Evolutionary conservation across 2,113 vertebrate genomes (phyloP), one percentile per base, ranked within the genome.

Genomic region (Setophaga petechia): DNA sequence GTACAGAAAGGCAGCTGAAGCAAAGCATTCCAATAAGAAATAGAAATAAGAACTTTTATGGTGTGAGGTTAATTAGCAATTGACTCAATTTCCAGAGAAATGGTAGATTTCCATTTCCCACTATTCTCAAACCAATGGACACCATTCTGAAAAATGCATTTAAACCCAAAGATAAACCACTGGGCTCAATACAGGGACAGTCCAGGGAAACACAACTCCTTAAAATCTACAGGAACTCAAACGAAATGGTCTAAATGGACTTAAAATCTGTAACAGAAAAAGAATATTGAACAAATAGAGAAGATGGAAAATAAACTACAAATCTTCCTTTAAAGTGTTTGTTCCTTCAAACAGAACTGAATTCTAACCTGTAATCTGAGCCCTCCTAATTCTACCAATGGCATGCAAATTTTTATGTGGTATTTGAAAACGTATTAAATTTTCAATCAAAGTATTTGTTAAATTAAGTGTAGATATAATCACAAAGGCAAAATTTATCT

Each of bases 401-500:
- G 46, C 63, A 88, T 28, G 13, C 22, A 54, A 58, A 46, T 81
- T 78, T 94, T 94, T 35, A 94, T n/a, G 54, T 21, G 63, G 43
- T 66, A 59, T 52, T 77, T 87, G 54, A 93, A 94, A 91, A 68
- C 12, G 8, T 39, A 79, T 73, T 71, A 57, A 37, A 78, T 82
- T 93, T 82, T 82, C 49, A 82, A 65, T 95, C 75, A 33, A 89
- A 58, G 25, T 73, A 79, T 79, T 87, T 79, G 43, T 91, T 86
- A 68, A 95, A 94, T 72, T 62, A 73, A 66, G 43, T 78, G 10
- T 25, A 47, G n/a, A 83, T 55, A 92, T 87, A 88, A 83, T 71
- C 87, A 93, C 66, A 92, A 94, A 90, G 63, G 58, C 41, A 76
- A 95, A 92, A 81, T 90, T 84, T 80, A 65, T 41, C 58, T 92